Percentiles rank a stretch among this genome's conserved stretches.
Conservation (phyloP, 2,888 invertebrate species). For the Drosophila colorata region DNA sequence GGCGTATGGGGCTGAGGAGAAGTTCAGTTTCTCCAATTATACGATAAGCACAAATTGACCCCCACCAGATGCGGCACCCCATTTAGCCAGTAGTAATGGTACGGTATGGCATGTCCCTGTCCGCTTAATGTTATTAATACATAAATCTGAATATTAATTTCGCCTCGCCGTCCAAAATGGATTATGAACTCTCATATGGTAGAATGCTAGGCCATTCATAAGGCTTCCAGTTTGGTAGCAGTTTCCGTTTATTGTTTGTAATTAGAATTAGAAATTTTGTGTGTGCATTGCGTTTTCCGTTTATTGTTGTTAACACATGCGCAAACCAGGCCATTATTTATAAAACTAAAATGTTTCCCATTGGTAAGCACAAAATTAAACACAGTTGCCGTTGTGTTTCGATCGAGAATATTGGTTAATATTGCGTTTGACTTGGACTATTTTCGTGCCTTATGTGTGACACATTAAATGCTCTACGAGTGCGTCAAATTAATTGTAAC, state of each 20-base stretch:
- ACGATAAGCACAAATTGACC: slow-evolving; percentile 79
- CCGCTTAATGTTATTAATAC: slow-evolving; percentile 75
- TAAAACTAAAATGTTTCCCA: slow-evolving; percentile 45
- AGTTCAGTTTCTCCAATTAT: slow-evolving; percentile 64
- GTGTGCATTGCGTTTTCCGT: slow-evolving; percentile 60
- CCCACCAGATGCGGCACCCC: slow-evolving; percentile 33
- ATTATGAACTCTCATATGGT: slow-evolving; percentile 69
- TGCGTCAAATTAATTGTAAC: slow-evolving; percentile 34
- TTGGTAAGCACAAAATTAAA: slow-evolving; percentile 71
- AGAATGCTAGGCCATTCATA: slow-evolving; percentile 52
- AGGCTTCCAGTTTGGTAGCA: slow-evolving; percentile 45
- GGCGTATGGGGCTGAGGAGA: slow-evolving; percentile 1
- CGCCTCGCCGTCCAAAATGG: slow-evolving; percentile 48
- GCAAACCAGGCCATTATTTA: slow-evolving; percentile 42
- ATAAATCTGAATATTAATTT: slow-evolving; percentile 81
- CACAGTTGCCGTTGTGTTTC: slow-evolving; percentile 43
- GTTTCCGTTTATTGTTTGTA: slow-evolving; percentile 73
- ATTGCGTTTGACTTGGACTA: slow-evolving; percentile 45
- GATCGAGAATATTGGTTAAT: slow-evolving; percentile 50
- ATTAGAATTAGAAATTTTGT: slow-evolving; percentile 79
- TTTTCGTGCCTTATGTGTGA: slow-evolving; percentile 62
- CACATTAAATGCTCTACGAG: slow-evolving; percentile 58
- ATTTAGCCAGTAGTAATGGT: slow-evolving; percentile 9
- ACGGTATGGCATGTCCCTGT: slow-evolving; percentile 5
- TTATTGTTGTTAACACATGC: slow-evolving; percentile 52